These are phyloP conservation scores for Drosophila greeni DNA, from an alignment of 2,888 invertebrate genomes.

Conservation along the genomic window DNA sequence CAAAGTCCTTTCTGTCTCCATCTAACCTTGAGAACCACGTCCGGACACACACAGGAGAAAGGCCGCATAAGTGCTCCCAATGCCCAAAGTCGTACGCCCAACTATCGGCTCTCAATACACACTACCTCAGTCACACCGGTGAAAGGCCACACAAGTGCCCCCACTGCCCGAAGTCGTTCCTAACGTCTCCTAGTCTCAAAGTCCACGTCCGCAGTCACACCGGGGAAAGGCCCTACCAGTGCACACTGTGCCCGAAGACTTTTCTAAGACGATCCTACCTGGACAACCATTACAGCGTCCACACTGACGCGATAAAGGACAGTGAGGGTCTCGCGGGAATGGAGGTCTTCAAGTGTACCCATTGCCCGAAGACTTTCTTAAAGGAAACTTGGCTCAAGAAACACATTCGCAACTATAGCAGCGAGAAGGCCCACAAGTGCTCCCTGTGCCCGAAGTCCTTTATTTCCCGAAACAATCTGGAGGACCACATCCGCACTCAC, in stretches of 20 bases:
- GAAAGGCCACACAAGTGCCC: constrained; percentile 8
- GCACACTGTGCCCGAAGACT: background rate
- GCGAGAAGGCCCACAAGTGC: constrained; percentile 4
- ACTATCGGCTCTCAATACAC: background rate
- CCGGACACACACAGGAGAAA: constrained; percentile 9
- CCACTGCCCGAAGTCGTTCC: constrained; percentile 1
- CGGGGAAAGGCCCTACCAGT: constrained; percentile 9
- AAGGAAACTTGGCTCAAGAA: constrained; percentile 9
- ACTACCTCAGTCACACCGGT: constrained; percentile 1
- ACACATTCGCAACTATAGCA: constrained; percentile 7
- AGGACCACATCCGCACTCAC: constrained; percentile 6
- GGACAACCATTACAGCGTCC: constrained; percentile 6
- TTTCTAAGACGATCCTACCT: constrained; percentile 4
- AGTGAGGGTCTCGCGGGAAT: background rate
- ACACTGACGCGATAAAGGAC: background rate
- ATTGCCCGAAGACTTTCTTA: constrained; percentile 1
- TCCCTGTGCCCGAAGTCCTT: constrained; percentile 7
- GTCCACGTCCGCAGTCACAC: constrained; percentile 5
- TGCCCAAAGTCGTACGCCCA: constrained; percentile 11
- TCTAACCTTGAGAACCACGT: constrained; percentile 3
- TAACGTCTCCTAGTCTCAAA: constrained; percentile 6
- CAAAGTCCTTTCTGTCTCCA: constrained; percentile 5
- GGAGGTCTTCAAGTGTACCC: constrained; percentile 2
- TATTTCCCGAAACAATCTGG: constrained; percentile 3
- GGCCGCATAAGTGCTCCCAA: constrained; percentile 3